Evolutionary conservation across 2,888 invertebrate species (phyloP).

Genomic region (Aspidiotus destructor): DNA sequence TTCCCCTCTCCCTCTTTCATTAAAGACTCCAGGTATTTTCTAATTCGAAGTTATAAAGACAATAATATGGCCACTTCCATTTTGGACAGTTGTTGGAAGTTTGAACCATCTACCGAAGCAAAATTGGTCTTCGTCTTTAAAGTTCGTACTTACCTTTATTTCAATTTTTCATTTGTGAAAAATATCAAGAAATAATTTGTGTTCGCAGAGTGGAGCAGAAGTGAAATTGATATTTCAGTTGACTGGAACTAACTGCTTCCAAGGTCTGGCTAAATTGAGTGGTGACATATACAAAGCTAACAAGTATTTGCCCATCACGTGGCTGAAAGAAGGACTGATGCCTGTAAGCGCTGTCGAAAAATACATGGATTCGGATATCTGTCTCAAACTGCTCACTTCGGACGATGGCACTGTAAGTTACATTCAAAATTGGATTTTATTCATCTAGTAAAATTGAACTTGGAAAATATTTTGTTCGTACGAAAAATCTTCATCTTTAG

Average conservation of each 20-base stretch:
- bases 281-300: slow-evolving; percentile 8
- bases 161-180: neutral
- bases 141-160: neutral
- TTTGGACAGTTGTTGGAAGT: slow-evolving; percentile 10
- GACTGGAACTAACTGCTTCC: slow-evolving; percentile 23
- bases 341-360: slow-evolving; percentile 19
- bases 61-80: slow-evolving; percentile 18
- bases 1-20: too few relatives aligned
- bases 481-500: too few relatives aligned
- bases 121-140: slow-evolving; percentile 13
- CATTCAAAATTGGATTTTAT: too few relatives aligned
- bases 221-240: slow-evolving; percentile 27
- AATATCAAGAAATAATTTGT: neutral
- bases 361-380: slow-evolving; percentile 6
- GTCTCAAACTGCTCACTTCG: slow-evolving; percentile 14
- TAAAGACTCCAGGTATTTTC: slow-evolving; percentile 17
- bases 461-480: too few relatives aligned
- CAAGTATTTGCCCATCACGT: slow-evolving; percentile 20
- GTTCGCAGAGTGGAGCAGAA: slow-evolving; percentile 19
- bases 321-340: slow-evolving; percentile 21
- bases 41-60: slow-evolving; percentile 16
- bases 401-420: slow-evolving; percentile 14
- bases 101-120: slow-evolving; percentile 16
- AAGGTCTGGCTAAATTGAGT: slow-evolving; percentile 19
- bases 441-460: too few relatives aligned